Evolutionary conservation across 1,140 invertebrate species (phyloP), one percentile per base, ranked within the genome.

Genomic region (Helicoverpa zea): DNA sequence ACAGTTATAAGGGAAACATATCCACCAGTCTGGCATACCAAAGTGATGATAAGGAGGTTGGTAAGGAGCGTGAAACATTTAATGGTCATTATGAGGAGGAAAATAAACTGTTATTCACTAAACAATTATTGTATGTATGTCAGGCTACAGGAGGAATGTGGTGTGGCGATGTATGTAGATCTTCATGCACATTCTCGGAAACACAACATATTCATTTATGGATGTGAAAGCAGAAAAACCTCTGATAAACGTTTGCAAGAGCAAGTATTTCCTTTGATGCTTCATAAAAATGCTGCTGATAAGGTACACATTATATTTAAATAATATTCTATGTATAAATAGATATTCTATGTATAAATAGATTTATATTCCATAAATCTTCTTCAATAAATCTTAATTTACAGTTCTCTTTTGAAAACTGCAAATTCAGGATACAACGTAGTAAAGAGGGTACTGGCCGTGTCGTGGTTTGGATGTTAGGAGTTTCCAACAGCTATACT

Each of bases 161-260:
- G 98, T 64, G 98, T 99, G 29, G 97, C 98, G 79, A 97, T 99
- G 95, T 99, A 98, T 90, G 98, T 99, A 92, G 99, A 99, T 96
- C 96, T 99, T 84, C 99, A 99, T 94, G 98, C 98, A 54, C 99
- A 99, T 95, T 99, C 98, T 5, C 96, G 98, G 76, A 98, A 97
- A 91, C 98, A 99, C 92, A 99, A 99, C 94, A 97, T 99, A 86
- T 99, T 99, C 91, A 97, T 99, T 84, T 99, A 99, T 93, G 99
- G 99, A 83, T 99, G 98, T 95, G 98, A 99, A 95, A 98, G 97
- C 94, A 96, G 97, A 87, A 96, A 97, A 86, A 96, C 96, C 86
- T 96, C 96, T 54, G 97, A 97, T n/a, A 97, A 96, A 87, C 96
- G 96, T 90, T 95, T 99, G 18, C 96, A 97, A 51, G 98, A 99